These are phyloP conservation scores for Catharus bicknelli DNA, from an alignment of 2,113 vertebrate species.

Conservation along the genomic window DNA sequence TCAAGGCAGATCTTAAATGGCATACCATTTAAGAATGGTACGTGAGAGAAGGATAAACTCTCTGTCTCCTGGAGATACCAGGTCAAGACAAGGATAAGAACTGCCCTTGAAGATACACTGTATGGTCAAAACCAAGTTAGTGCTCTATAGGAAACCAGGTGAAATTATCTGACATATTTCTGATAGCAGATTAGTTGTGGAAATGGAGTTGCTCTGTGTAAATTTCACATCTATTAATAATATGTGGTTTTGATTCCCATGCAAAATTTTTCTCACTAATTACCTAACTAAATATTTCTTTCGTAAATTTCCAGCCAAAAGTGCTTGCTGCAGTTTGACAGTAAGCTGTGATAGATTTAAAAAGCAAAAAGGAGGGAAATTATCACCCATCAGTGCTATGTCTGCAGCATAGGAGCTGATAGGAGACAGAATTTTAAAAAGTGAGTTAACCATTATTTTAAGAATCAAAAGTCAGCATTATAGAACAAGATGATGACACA, in stretches of 20 bases:
- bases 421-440: background rate
- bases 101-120: background rate
- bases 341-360: background rate
- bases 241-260: background rate
- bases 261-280: background rate
- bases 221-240: background rate
- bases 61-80: background rate
- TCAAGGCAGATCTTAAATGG: background rate
- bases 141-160: background rate
- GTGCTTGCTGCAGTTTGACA: background rate
- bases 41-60: background rate
- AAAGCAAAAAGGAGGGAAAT: background rate
- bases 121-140: background rate
- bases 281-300: background rate
- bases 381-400: background rate
- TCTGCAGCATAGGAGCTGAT: background rate
- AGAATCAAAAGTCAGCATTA: background rate
- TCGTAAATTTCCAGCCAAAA: background rate
- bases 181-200: background rate
- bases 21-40: background rate
- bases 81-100: background rate
- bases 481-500: background rate
- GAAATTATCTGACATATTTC: background rate
- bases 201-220: background rate
- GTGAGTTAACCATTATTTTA: background rate